Evolutionary conservation across 2,113 vertebrate species (phyloP), one percentile per base, ranked within the genome.

Genomic region (Hypanus sabinus): DNA sequence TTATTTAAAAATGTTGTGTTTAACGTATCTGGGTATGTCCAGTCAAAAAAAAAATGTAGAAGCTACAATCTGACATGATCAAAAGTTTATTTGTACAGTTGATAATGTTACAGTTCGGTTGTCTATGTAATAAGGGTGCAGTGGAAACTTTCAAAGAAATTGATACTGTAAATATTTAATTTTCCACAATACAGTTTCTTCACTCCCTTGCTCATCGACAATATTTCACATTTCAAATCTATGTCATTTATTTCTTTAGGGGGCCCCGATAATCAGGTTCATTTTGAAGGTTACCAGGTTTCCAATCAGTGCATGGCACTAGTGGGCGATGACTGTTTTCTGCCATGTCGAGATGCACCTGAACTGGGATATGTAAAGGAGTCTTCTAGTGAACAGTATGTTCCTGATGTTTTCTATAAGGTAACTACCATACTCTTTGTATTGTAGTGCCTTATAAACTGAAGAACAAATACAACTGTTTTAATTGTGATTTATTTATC

Each of bases 221-320:
- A 71, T 70, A 22, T 92, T 91, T 33, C 33, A 11, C 9, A 7
- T 16, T 73, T 62, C 12, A 93, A 93, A 73, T 93, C 12, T 71
- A 33, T 71, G 33, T 93, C 55, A 94, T 94, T 96, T 70, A 96
- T 27, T 94, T 94, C 85, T 0, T 24, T 96, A 99, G 99, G 99
- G 27, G 98, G 99, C 94, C 99, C 99, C 0, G 99, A 99, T 96
- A 99, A 99, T 96, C 99, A 99, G 96, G 99, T 99, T 93, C 99
- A 99, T 96, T 99, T 99, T 76, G 99, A 99, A 94, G 98, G 99
- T 0, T 99, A 99, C 96, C 99, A 99, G 95, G 99, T 99, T 90
- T 99, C 99, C 0, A 99, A 99, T 94, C 99, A 99, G 97, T 99
- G 99, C 97, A 99, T 99, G 99, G 99, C 99, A 0, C 95, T 99